These are phyloP conservation scores for Cylas formicarius DNA, from an alignment of 1,140 invertebrate genomes.

Conservation along the genomic window DNA sequence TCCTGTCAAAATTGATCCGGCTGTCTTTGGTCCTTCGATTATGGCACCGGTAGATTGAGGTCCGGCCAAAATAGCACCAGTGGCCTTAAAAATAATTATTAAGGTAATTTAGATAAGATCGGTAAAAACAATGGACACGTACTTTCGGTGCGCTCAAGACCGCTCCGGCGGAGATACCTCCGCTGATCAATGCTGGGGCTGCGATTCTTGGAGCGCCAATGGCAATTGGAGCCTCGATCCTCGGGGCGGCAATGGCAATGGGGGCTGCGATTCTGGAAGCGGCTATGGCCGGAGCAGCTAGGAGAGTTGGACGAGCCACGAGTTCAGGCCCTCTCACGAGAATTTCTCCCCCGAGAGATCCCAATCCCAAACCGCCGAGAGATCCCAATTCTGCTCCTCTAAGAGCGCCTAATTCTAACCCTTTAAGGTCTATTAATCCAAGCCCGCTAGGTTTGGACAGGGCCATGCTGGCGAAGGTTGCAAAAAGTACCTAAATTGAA, in stretches of 20 bases:
- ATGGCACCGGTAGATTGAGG: slow-evolving; percentile 12
- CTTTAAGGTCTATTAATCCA: neutral
- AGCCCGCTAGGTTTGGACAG: neutral
- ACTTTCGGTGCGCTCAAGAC: slow-evolving; percentile 1
- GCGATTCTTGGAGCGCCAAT: neutral
- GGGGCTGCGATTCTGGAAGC: neutral
- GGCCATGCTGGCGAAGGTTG: neutral
- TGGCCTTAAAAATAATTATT: slow-evolving; percentile 1
- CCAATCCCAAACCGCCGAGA: too few species aligned
- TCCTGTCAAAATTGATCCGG: slow-evolving; percentile 12
- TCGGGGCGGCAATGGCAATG: neutral
- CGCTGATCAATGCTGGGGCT: neutral
- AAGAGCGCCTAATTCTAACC: neutral
- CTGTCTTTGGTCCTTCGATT: slow-evolving; percentile 12
- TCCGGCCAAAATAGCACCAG: slow-evolving; percentile 11
- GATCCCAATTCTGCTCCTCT: neutral
- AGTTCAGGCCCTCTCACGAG: too few species aligned
- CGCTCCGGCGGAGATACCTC: neutral
- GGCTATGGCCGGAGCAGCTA: neutral
- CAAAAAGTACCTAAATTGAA: neutral
- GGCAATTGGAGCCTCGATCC: neutral
- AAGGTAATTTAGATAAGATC: too few species aligned
- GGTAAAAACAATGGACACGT: neutral
- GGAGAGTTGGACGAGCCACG: neutral
- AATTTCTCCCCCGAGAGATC: too few species aligned